Percentiles rank a stretch among this genome's conserved stretches.
Conservation (phyloP, 2,113 vertebrate species). For the Nansenia antarctica region DNA sequence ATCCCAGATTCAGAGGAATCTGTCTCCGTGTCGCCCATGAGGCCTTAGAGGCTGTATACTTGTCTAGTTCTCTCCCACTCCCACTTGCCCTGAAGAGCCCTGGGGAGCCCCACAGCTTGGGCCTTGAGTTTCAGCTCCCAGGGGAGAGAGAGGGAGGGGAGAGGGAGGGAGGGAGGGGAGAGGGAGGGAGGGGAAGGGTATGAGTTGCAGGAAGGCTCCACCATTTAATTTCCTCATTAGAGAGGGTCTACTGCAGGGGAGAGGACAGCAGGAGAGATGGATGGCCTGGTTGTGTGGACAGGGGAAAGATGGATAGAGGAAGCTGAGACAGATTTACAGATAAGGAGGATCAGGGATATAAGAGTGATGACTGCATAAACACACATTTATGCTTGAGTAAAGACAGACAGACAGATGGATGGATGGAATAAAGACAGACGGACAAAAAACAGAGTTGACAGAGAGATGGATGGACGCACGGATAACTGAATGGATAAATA, state of each 20-base stretch:
- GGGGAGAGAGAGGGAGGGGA: slow-evolving; percentile 42
- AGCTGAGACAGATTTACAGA: slow-evolving; percentile 38
- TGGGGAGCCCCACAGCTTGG: slow-evolving; percentile 37
- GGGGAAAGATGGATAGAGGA: slow-evolving; percentile 60
- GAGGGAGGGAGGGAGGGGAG: slow-evolving; percentile 17
- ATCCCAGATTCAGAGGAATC: too few relatives aligned
- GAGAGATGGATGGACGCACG: slow-evolving; percentile 10
- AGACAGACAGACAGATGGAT: slow-evolving; percentile 32
- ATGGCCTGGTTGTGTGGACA: slow-evolving; percentile 35
- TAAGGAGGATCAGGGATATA: slow-evolving; percentile 21
- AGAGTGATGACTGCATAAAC: slow-evolving; percentile 35
- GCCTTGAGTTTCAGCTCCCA: slow-evolving; percentile 59
- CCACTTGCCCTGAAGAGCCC: neutral
- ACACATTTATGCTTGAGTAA: slow-evolving; percentile 30
- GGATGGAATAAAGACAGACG: neutral
- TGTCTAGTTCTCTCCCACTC: too few relatives aligned
- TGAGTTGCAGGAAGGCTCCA: slow-evolving; percentile 56
- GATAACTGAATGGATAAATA: slow-evolving; percentile 1
- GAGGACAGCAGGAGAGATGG: slow-evolving; percentile 46
- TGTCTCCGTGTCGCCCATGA: too few relatives aligned
- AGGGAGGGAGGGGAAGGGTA: slow-evolving; percentile 38
- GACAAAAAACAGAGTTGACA: slow-evolving; percentile 20
- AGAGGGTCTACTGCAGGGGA: slow-evolving; percentile 46
- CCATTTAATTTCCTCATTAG: slow-evolving; percentile 55
- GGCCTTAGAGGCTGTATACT: too few relatives aligned